phyloP scores from a whole-genome alignment of 2,797 vertebrate genomes.

The Sebastes vulpes region DNA sequence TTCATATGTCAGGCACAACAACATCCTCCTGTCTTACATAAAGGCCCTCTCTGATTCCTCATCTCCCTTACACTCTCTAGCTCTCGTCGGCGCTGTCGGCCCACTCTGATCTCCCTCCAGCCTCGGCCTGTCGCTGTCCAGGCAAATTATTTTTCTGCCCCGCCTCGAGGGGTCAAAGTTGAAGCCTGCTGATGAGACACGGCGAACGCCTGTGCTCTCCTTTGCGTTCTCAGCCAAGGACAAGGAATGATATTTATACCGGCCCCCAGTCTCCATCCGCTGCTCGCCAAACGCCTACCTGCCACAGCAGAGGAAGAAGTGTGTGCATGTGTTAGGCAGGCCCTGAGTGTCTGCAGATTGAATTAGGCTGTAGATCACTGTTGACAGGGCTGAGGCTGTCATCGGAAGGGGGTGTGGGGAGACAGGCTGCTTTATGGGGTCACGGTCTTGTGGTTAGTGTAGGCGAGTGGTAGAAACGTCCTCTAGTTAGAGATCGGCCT shows the following conservation, averaged over 20 bases:
- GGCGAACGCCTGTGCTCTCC: constrained; percentile 18
- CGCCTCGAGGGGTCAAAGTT: constrained; percentile 54
- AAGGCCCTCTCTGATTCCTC: constrained; percentile 45
- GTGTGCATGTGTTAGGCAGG: constrained; percentile 37
- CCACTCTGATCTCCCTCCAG: constrained; percentile 34
- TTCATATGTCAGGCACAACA: constrained; percentile 41
- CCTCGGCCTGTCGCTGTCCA: constrained; percentile 20
- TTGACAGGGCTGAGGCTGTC: constrained; percentile 57
- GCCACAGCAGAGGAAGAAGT: constrained; percentile 24
- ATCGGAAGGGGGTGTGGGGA: constrained; percentile 9
- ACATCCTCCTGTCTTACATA: constrained; percentile 38
- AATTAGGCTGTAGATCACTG: constrained; percentile 75
- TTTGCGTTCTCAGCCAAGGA: constrained; percentile 52
- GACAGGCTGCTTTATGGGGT: constrained; percentile 68
- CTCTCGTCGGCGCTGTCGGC: neutral
- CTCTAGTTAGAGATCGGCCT: constrained; percentile 38
- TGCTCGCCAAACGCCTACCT: constrained; percentile 12
- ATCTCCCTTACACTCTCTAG: constrained; percentile 25
- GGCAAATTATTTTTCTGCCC: constrained; percentile 49
- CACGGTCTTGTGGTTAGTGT: constrained; percentile 57
- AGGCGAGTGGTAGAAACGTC: constrained; percentile 37
- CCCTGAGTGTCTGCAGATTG: constrained; percentile 54
- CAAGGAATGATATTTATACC: constrained; percentile 43
- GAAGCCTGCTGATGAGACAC: constrained; percentile 50
- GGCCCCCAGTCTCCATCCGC: neutral